Conservation (phyloP, 2,113 vertebrate genomes). For the human (Homo sapiens) region DNA sequence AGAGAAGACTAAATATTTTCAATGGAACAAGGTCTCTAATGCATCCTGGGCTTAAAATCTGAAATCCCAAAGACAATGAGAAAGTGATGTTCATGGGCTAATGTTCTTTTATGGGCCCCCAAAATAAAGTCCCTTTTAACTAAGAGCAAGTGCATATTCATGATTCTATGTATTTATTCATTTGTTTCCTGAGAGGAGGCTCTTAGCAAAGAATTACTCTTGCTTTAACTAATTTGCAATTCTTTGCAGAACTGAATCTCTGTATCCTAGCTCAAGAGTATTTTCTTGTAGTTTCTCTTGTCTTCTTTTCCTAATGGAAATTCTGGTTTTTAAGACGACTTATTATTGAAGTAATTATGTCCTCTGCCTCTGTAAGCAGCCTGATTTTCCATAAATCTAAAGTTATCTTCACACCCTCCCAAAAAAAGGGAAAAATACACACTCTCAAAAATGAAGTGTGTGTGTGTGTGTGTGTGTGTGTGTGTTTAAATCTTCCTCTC, state of each 20-base stretch:
- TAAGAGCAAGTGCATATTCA: not conserved
- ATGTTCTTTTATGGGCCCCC: not conserved
- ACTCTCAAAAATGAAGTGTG: not conserved
- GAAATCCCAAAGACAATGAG: not conserved
- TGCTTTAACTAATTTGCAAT: not conserved
- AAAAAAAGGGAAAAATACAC: not conserved
- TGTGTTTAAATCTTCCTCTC: not conserved
- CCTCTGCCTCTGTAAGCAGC: constrained; percentile 25
- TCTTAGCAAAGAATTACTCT: not conserved
- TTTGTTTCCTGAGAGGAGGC: not conserved
- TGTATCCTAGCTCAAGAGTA: not conserved
- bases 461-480: too few relatives aligned
- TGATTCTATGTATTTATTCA: not conserved
- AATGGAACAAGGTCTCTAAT: not conserved
- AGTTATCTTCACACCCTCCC: not conserved
- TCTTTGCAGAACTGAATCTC: not conserved
- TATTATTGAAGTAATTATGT: constrained; percentile 37
- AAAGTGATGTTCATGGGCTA: not conserved
- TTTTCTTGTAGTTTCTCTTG: not conserved
- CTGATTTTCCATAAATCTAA: constrained; percentile 46
- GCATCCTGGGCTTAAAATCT: not conserved
- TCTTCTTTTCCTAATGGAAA: constrained; percentile 45
- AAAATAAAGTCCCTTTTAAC: not conserved
- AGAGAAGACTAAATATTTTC: not conserved
- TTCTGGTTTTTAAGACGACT: not conserved